Evolutionary conservation across 2,888 invertebrate genomes (phyloP).

Genomic region (Hanleya hanleyi): DNA sequence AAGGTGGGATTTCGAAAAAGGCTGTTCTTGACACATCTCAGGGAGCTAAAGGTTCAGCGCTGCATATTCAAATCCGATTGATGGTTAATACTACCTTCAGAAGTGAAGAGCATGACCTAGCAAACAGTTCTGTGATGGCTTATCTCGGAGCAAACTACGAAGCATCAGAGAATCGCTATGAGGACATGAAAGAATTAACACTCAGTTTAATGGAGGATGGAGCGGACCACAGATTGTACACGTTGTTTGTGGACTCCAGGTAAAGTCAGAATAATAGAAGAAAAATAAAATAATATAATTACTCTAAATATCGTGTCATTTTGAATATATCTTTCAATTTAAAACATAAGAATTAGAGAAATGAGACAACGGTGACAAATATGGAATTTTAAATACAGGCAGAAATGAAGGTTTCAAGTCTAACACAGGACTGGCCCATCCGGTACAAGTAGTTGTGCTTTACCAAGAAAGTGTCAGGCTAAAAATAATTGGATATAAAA

Average conservation of each 20-base stretch:
- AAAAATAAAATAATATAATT: too few species aligned
- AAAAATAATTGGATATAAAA: too few species aligned
- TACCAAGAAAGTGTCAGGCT: too few species aligned
- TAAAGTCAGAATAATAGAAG: conserved; percentile 10
- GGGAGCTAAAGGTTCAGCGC: conserved; percentile 18
- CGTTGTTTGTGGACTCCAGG: conserved; percentile 46
- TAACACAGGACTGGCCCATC: too few species aligned
- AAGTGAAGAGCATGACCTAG: too few species aligned
- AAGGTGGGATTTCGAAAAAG: conserved; percentile 24
- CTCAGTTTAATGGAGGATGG: conserved; percentile 31
- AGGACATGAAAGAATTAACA: conserved; percentile 21
- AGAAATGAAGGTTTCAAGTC: too few species aligned
- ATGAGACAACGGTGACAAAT: too few species aligned
- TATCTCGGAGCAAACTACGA: conserved; percentile 33
- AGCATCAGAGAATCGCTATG: conserved; percentile 15
- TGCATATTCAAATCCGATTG: conserved; percentile 44
- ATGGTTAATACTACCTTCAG: background rate
- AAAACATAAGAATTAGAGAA: too few species aligned
- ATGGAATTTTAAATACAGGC: too few species aligned
- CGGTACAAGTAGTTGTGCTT: too few species aligned
- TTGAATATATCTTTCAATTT: too few species aligned
- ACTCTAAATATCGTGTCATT: too few species aligned
- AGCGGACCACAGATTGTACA: conserved; percentile 48
- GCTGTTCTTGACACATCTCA: conserved; percentile 21
- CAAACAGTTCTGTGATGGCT: conserved; percentile 12